phyloP scores from a whole-genome alignment of 1,140 invertebrate species.

The Drosophila micromelanica region DNA sequence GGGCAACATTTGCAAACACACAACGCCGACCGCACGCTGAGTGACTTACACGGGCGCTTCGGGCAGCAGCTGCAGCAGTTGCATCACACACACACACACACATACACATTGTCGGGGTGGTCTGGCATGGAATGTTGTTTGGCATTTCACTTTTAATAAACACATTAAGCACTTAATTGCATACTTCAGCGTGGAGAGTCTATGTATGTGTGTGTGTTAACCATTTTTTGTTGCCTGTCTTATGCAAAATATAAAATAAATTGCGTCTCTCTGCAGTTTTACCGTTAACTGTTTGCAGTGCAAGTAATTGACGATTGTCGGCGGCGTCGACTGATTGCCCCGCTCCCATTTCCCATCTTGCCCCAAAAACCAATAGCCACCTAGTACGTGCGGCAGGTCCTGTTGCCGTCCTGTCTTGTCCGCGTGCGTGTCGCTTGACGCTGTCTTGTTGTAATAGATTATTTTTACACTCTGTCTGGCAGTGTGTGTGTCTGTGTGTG shows the following conservation, averaged over 20 bases:
- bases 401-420: slow-evolving; percentile 21
- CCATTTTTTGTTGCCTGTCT: slow-evolving; percentile 26
- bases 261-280: slow-evolving; percentile 3
- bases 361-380: neutral
- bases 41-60: slow-evolving; percentile 31
- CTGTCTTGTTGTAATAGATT: slow-evolving; percentile 55
- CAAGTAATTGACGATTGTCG: slow-evolving; percentile 47
- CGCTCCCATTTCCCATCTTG: neutral
- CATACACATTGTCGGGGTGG: slow-evolving; percentile 27
- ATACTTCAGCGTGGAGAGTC: slow-evolving; percentile 37
- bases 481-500: slow-evolving; percentile 17
- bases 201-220: neutral
- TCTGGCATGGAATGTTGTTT: slow-evolving; percentile 56
- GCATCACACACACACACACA: neutral
- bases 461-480: slow-evolving; percentile 40
- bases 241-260: slow-evolving; percentile 18
- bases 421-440: slow-evolving; percentile 22
- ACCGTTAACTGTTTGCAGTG: slow-evolving; percentile 33
- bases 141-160: slow-evolving; percentile 79
- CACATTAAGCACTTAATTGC: slow-evolving; percentile 76
- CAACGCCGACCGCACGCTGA: slow-evolving; percentile 28
- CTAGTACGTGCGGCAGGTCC: neutral
- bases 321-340: slow-evolving; percentile 21
- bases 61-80: slow-evolving; percentile 13
- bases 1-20: slow-evolving; percentile 32